These are phyloP conservation scores for Drosophila macrospina DNA, from an alignment of 2,888 invertebrate genomes.

Conservation along the genomic window DNA sequence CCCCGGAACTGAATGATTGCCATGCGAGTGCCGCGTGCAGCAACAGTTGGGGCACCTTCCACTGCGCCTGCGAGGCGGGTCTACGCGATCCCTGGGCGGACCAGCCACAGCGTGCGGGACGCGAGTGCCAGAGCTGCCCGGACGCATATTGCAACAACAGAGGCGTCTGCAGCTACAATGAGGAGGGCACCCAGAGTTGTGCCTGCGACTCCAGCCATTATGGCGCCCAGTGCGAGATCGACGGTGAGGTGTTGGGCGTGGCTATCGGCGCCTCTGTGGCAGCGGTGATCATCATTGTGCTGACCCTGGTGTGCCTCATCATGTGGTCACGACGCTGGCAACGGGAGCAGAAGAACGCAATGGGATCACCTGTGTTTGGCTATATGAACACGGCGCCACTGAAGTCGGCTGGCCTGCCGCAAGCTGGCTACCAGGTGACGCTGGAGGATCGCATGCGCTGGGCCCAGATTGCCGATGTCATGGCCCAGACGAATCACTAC, in stretches of 20 bases:
- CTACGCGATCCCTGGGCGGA: conserved; percentile 91
- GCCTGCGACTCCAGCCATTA: conserved; percentile 93
- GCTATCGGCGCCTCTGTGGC: conserved; percentile 96
- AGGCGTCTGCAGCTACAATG: conserved; percentile 92
- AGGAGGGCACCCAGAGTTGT: conserved; percentile 86
- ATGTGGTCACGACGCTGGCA: conserved; percentile 98
- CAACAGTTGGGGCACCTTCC: conserved; percentile 92
- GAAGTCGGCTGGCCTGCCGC: conserved; percentile 88
- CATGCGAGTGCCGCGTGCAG: conserved; percentile 91
- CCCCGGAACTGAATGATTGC: conserved; percentile 93
- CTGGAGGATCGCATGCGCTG: conserved; percentile 93
- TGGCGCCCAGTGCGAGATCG: conserved; percentile 94
- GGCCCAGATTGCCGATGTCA: conserved; percentile 95
- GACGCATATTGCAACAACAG: conserved; percentile 92
- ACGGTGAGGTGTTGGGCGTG: conserved; percentile 96
- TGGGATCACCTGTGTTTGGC: conserved; percentile 93
- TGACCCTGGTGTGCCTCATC: conserved; percentile 93
- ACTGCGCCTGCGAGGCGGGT: conserved; percentile 90
- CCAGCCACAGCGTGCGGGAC: conserved; percentile 89
- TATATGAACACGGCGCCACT: conserved; percentile 92
- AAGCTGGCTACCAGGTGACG: conserved; percentile 91
- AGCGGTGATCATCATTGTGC: conserved; percentile 94
- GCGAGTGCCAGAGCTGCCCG: conserved; percentile 92
- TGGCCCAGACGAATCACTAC: conserved; percentile 94
- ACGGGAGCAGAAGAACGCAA: conserved; percentile 92